Evolutionary conservation across 2,888 invertebrate genomes (phyloP).

Genomic region (Amphipyra berbera): DNA sequence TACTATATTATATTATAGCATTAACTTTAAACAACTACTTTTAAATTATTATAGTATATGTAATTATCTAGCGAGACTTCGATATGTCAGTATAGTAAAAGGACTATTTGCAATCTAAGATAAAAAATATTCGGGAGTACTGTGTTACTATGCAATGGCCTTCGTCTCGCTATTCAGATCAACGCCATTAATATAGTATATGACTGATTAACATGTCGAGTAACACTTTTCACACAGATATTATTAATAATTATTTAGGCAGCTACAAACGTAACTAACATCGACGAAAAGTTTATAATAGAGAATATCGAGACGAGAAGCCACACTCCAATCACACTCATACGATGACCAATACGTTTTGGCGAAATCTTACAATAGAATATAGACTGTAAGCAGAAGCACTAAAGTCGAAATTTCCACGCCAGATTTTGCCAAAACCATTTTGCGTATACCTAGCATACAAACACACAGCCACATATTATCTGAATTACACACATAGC

Average conservation of each 20-base stretch:
- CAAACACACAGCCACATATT: conserved; percentile 55
- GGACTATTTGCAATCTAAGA: conserved; percentile 22
- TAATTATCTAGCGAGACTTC: conserved; percentile 15
- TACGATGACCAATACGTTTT: conserved; percentile 10
- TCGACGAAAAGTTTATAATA: conserved; percentile 28
- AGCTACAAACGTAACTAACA: conserved; percentile 38
- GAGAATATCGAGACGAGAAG: conserved; percentile 39
- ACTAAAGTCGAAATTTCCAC: conserved; percentile 29
- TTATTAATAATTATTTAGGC: conserved; percentile 1
- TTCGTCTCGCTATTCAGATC: conserved; percentile 35
- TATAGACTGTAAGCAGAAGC: conserved; percentile 24
- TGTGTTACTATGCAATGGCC: conserved; percentile 25
- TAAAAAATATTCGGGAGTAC: conserved; percentile 51
- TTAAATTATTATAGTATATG: conserved; percentile 25
- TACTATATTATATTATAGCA: conserved; percentile 1
- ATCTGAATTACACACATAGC: conserved; percentile 59
- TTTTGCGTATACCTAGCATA: conserved; percentile 24
- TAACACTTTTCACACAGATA: background rate
- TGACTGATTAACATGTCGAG: no score
- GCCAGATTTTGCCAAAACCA: conserved; percentile 14
- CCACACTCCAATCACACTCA: conserved; percentile 13
- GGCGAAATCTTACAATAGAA: conserved; percentile 27
- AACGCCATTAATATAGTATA: conserved; percentile 17
- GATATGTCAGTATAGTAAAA: conserved; percentile 36
- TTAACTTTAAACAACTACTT: conserved; percentile 14